phyloP scores from a whole-genome alignment of 1,140 invertebrate genomes.

The Drosophila equinoxialis region DNA sequence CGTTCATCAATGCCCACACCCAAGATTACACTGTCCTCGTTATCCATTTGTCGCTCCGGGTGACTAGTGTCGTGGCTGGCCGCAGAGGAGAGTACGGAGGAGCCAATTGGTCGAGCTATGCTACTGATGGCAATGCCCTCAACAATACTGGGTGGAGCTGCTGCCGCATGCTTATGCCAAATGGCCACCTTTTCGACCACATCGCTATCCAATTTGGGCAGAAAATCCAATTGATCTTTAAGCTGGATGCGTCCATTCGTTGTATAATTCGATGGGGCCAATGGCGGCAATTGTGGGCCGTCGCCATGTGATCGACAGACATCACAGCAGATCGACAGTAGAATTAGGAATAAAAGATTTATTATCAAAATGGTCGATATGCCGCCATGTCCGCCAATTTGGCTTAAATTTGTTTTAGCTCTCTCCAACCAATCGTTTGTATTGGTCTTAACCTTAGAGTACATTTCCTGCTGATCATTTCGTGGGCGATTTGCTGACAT shows the following conservation, averaged over 20 bases:
- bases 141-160: conserved; percentile 52
- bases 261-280: conserved; percentile 23
- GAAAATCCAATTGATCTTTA: conserved; percentile 29
- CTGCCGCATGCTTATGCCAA: conserved; percentile 66
- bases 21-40: conserved; percentile 14
- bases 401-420: conserved; percentile 1
- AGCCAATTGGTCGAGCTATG: neutral
- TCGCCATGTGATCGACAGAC: conserved; percentile 56
- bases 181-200: conserved; percentile 71
- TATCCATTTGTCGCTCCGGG: neutral
- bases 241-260: neutral
- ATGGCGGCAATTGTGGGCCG: neutral
- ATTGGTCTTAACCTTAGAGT: neutral
- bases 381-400: conserved; percentile 39
- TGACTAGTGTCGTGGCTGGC: neutral
- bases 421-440: neutral
- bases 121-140: conserved; percentile 64
- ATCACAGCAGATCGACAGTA: conserved; percentile 67
- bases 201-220: conserved; percentile 67
- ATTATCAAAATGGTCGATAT: conserved; percentile 55
- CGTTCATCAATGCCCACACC: conserved; percentile 49
- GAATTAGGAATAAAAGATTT: conserved; percentile 55
- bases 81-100: too few species aligned
- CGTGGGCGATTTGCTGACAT: conserved; percentile 41
- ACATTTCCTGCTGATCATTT: conserved; percentile 28